Base-by-base conservation (phyloP, 2,888 invertebrate species). In the Gymnosoma rotundatum region DNA sequence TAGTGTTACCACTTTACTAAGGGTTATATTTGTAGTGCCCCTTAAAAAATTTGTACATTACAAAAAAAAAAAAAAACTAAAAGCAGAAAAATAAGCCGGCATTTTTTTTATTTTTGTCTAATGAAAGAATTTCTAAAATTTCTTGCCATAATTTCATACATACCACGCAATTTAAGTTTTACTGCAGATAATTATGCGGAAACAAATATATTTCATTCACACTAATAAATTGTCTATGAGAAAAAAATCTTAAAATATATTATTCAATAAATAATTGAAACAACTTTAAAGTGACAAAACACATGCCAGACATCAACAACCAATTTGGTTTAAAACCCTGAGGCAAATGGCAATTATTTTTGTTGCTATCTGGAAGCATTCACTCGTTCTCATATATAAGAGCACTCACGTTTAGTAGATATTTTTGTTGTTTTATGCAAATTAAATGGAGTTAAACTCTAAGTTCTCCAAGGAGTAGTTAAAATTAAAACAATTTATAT, bases 251-350 rank as follows among this genome's bases (percentile, higher is more conserved):
- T 52, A 56, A 78, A 63, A 78, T n/a, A 72, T 58, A 64, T 52
- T 61, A 21, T 73, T 52, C 42, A 72, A 63, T 67, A 63, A 56
- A 78, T 66, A 79, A 79, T 67, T 70, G 70, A 52, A 75, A 79
- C 54, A 48, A 79, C 60, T 79, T 79, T 38, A 18, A 78, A 75
- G 86, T 86, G 86, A 86, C 83, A 83, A 86, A 86, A 86, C 86
- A 86, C 64, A 80, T 86, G 86, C 86, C 67, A 78, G 52, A 72
- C 74, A 69, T 78, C 66, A 73, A 83, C 67, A 83, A 60, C 61
- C 83, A 75, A 79, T 76, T 78, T 56, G 36, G 14, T 54, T 56
- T 42, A n/a, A 36, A 58, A 52, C 58, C 69, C 66, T 38, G 1
- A 60, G 73, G 84, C 78, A 14, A 80, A 52, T 61, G 8, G 56